These are phyloP conservation scores for Eufriesea mexicana DNA, from an alignment of 1,140 invertebrate species.

Conservation along the genomic window DNA sequence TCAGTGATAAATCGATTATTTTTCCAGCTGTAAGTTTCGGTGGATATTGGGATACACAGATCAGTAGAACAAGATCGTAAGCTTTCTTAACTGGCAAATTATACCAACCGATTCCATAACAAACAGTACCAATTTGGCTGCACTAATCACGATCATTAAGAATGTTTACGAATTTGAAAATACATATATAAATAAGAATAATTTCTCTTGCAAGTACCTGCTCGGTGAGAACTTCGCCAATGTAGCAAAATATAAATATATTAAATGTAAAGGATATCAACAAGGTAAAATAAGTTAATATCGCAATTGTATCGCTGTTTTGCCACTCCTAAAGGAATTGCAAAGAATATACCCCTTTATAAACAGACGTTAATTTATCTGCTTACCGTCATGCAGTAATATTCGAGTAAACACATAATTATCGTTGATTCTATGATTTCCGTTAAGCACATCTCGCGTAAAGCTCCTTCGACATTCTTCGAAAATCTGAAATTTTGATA, in stretches of 20 bases:
- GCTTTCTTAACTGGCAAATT: slow-evolving; percentile 29
- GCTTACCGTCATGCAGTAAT: slow-evolving; percentile 58
- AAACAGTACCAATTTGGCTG: slow-evolving; percentile 38
- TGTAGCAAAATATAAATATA: slow-evolving; percentile 71
- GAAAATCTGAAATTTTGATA: slow-evolving; percentile 53
- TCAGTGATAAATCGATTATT: slow-evolving; percentile 50
- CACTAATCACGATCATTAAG: slow-evolving; percentile 25
- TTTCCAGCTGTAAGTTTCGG: slow-evolving; percentile 59
- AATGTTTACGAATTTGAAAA: neutral
- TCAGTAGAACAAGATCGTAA: slow-evolving; percentile 33
- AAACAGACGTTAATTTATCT: neutral
- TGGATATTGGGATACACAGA: slow-evolving; percentile 50
- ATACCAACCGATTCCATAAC: slow-evolving; percentile 54
- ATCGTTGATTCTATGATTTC: slow-evolving; percentile 47
- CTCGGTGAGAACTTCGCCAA: slow-evolving; percentile 67
- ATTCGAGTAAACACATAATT: slow-evolving; percentile 59
- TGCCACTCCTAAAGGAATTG: slow-evolving; percentile 63
- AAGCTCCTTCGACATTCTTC: slow-evolving; percentile 10
- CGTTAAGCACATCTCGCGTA: slow-evolving; percentile 51
- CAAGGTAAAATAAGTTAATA: slow-evolving; percentile 61
- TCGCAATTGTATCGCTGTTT: slow-evolving; percentile 39
- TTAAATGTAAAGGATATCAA: slow-evolving; percentile 68
- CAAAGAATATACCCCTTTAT: neutral
- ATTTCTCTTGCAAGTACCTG: slow-evolving; percentile 53
- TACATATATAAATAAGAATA: neutral